A percentile compares a stretch with the other conserved stretches of the same genome.
phyloP scores from a whole-genome alignment of 2,888 invertebrate genomes.

The Cenopis cana region DNA sequence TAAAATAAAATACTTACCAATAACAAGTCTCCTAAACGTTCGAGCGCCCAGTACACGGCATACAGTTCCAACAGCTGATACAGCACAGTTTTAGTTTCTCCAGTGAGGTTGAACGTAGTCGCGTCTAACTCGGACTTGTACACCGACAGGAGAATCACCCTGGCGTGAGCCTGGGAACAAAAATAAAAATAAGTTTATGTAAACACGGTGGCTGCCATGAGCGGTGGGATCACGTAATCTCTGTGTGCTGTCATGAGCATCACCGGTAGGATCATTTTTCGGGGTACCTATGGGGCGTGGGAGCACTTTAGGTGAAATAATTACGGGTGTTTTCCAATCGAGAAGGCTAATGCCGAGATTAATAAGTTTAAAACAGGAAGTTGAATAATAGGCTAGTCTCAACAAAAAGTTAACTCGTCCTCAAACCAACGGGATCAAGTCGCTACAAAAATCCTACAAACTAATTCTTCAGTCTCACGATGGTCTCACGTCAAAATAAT shows the following conservation, averaged over 20 bases:
- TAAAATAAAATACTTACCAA: constrained; percentile 83
- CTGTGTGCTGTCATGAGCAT: too few relatives aligned
- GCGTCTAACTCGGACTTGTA: constrained; percentile 85
- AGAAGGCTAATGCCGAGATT: too few relatives aligned
- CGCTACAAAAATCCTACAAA: neutral
- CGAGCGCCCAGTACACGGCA: constrained; percentile 89
- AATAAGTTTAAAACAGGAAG: too few relatives aligned
- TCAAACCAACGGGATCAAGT: constrained; percentile 3
- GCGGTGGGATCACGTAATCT: too few relatives aligned
- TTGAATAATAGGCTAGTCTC: too few relatives aligned
- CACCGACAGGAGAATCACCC: constrained; percentile 90
- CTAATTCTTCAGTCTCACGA: constrained; percentile 1
- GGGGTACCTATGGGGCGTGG: too few relatives aligned
- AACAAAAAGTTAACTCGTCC: neutral
- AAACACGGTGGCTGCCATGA: neutral
- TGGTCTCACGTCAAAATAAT: constrained; percentile 17
- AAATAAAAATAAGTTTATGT: neutral
- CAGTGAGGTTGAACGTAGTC: constrained; percentile 81
- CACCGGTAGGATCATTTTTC: too few relatives aligned
- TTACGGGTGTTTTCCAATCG: too few relatives aligned
- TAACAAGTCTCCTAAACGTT: constrained; percentile 91
- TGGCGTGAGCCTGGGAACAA: constrained; percentile 86
- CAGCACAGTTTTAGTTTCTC: constrained; percentile 86
- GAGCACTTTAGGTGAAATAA: too few relatives aligned
- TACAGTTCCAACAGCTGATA: constrained; percentile 90